Conservation (phyloP, 2,113 vertebrate species). For the Cottus gobio region DNA sequence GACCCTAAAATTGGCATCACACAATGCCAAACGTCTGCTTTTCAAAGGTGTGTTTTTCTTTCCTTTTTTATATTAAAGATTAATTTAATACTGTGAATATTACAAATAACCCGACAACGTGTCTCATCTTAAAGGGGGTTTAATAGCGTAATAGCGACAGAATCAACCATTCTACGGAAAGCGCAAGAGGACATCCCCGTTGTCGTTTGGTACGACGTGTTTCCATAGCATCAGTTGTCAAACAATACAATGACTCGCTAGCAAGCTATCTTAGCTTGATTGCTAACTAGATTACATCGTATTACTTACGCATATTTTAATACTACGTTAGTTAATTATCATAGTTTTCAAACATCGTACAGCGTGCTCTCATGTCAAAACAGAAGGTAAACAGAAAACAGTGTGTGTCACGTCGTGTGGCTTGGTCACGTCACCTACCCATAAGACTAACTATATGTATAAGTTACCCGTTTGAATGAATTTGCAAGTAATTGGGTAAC, state of each 20-base stretch:
- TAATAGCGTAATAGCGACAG: background rate
- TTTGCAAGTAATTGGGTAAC: too few species aligned
- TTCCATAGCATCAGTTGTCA: constrained; percentile 43
- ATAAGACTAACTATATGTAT: background rate
- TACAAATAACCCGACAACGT: background rate
- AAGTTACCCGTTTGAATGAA: background rate
- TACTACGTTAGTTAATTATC: too few species aligned
- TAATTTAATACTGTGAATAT: background rate
- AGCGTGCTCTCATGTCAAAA: constrained; percentile 67
- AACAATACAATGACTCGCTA: background rate
- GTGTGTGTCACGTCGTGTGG: background rate
- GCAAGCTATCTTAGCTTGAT: background rate
- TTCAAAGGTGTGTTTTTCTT: background rate
- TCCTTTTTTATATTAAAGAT: background rate
- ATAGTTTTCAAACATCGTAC: background rate
- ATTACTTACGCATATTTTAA: background rate
- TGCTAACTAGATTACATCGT: background rate
- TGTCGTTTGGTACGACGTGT: background rate
- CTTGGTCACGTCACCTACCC: background rate
- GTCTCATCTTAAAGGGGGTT: background rate
- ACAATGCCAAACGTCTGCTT: background rate
- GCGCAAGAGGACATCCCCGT: background rate
- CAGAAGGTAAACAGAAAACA: constrained; percentile 67
- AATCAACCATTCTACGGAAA: constrained; percentile 31
- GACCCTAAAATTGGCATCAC: background rate